Percentiles rank a stretch among this genome's conserved stretches.
These are phyloP conservation scores for Sinocyclocheilus anophthalmus DNA, from an alignment of 2,113 vertebrate genomes.

Conservation along the genomic window DNA sequence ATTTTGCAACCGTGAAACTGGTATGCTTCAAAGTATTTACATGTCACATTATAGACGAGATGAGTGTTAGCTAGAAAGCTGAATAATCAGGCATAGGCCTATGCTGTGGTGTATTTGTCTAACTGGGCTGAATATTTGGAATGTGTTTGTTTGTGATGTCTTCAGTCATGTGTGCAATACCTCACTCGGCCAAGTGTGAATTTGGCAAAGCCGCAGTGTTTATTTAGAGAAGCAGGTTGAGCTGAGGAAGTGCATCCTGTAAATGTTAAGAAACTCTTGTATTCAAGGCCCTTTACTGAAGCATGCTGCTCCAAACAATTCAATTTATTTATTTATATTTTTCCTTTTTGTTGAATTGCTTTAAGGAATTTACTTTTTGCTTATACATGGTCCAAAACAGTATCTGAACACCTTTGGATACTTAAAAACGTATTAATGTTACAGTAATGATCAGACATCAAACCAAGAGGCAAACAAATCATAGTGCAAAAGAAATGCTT, in stretches of 20 bases:
- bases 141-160: neutral
- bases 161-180: neutral
- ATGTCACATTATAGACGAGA: neutral
- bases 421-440: too few species aligned
- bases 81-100: neutral
- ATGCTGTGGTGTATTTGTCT: neutral
- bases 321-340: neutral
- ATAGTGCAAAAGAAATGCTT: too few species aligned
- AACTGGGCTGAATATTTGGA: neutral
- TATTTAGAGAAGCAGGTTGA: conserved; percentile 13
- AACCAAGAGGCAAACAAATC: too few species aligned
- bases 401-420: neutral
- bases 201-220: neutral
- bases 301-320: neutral
- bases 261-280: neutral
- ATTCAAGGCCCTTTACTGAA: neutral
- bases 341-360: neutral
- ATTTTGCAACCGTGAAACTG: neutral
- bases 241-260: neutral
- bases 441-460: too few species aligned
- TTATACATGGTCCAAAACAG: neutral
- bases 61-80: too few species aligned
- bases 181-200: conserved; percentile 7
- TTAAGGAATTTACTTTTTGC: neutral
- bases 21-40: neutral